Evolutionary conservation across 1,140 invertebrate genomes (phyloP).

Genomic region (Bombus pascuorum): DNA sequence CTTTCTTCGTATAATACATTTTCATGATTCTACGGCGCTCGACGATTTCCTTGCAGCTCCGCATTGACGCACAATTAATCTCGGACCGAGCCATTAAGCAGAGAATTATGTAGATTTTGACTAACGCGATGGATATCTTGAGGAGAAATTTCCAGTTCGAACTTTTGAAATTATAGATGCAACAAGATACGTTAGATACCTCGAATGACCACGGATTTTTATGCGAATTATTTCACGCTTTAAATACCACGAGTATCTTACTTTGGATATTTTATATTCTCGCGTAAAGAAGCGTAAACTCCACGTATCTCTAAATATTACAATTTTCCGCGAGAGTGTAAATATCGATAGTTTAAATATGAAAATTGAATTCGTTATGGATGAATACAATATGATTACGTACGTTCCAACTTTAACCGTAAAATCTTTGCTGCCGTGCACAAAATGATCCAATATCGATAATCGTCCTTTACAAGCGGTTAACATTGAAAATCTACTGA

Average conservation of each 20-base stretch:
- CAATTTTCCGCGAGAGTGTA: no score
- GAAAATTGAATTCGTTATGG: neutral
- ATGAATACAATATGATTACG: neutral
- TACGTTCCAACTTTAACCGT: no score
- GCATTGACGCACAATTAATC: neutral
- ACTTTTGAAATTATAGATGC: no score
- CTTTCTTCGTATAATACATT: neutral
- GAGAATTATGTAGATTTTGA: neutral
- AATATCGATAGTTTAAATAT: neutral
- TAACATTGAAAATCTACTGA: no score
- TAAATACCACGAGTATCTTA: no score
- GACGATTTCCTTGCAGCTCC: neutral
- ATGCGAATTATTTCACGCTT: no score
- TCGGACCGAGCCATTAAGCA: neutral
- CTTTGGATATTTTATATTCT: no score
- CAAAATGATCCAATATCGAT: no score
- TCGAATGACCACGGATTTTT: no score
- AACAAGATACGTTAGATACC: no score
- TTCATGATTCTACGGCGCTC: neutral
- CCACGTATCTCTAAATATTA: no score
- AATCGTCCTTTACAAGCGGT: fast-evolving
- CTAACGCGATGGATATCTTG: neutral
- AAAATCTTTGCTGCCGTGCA: no score
- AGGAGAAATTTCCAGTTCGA: neutral
- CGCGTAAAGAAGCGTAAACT: fast-evolving